phyloP scores from a whole-genome alignment of 1,140 invertebrate genomes.

The Drosophila cardini region DNA sequence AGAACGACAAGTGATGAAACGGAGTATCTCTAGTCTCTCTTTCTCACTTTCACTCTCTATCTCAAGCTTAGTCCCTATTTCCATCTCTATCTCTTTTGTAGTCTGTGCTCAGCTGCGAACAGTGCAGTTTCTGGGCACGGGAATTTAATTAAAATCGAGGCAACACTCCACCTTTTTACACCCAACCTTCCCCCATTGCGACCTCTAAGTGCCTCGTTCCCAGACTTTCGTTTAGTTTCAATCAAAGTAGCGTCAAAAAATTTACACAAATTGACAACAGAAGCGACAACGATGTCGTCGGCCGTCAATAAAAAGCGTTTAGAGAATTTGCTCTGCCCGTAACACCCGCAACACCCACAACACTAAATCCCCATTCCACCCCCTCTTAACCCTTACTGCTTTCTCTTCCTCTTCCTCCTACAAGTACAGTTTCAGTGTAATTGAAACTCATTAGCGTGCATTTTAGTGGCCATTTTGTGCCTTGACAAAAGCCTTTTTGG shows the following conservation, averaged over 20 bases:
- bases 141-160: slow-evolving; percentile 83
- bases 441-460: slow-evolving; percentile 84
- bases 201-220: slow-evolving; percentile 23
- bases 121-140: slow-evolving; percentile 66
- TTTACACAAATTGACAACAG: slow-evolving; percentile 77
- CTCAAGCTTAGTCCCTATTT: no score
- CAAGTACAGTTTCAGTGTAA: slow-evolving; percentile 59
- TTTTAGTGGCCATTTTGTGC: slow-evolving; percentile 75
- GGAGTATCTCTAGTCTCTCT: slow-evolving; percentile 22
- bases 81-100: no score
- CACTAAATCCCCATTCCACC: slow-evolving; percentile 9
- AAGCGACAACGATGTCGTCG: slow-evolving; percentile 55
- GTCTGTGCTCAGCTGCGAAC: slow-evolving; percentile 69
- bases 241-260: slow-evolving; percentile 74
- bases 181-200: not conserved
- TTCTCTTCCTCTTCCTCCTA: not conserved
- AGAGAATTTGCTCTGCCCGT: slow-evolving; percentile 23
- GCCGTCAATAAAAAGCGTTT: slow-evolving; percentile 69
- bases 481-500: slow-evolving; percentile 43
- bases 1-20: slow-evolving; percentile 65
- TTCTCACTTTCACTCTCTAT: not conserved
- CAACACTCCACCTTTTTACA: slow-evolving; percentile 4
- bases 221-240: slow-evolving; percentile 77
- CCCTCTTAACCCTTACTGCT: not conserved
- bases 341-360: not conserved